Evolutionary conservation across 2,113 vertebrate species (phyloP).

Genomic region (Syngnathus scovelli): DNA sequence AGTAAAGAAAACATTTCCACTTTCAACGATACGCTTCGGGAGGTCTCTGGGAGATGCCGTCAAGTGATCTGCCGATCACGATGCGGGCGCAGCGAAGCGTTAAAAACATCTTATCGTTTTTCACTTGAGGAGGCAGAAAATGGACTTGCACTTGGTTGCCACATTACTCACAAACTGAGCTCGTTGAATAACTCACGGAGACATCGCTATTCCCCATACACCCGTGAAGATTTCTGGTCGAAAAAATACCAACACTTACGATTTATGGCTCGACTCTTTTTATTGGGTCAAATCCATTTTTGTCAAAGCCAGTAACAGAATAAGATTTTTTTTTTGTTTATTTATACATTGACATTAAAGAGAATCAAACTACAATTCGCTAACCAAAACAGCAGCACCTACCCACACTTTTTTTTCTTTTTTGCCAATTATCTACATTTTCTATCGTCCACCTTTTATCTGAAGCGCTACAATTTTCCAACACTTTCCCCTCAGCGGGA

Average conservation of each 20-base stretch:
- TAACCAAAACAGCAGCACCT: no score
- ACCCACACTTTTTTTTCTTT: neutral
- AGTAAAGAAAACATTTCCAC: neutral
- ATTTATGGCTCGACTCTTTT: no score
- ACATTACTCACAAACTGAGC: neutral
- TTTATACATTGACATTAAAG: no score
- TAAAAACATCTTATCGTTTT: conserved; percentile 4
- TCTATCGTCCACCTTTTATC: neutral
- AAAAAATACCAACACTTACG: no score
- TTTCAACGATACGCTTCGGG: conserved; percentile 10
- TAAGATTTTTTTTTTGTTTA: no score
- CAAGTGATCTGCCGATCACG: conserved; percentile 3
- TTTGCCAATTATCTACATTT: neutral
- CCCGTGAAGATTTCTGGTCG: no score
- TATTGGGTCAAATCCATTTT: no score
- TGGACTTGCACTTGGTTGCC: neutral
- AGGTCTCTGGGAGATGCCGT: conserved; percentile 5
- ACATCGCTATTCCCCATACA: no score
- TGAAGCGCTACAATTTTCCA: neutral
- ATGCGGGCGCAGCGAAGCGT: neutral
- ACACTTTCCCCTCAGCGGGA: neutral
- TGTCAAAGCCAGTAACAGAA: no score
- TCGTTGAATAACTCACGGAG: neutral
- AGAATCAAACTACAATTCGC: no score
- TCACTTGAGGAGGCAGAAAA: conserved; percentile 3